Conservation (phyloP, 2,113 vertebrate species). For the Brachypodius melanocephalos region DNA sequence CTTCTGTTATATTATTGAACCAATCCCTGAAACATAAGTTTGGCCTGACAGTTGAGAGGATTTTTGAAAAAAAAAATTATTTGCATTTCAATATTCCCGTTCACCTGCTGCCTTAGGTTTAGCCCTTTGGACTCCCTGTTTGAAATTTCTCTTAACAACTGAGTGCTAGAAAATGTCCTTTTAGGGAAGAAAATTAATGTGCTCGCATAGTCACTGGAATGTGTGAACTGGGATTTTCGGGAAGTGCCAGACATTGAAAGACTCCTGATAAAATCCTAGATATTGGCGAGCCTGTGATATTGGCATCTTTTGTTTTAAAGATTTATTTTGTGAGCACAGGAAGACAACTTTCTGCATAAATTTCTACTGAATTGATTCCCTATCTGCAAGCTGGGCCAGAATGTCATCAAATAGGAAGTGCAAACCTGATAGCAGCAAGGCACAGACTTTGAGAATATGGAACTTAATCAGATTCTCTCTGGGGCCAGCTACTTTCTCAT, state of each 20-base stretch:
- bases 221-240: neutral
- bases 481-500: neutral
- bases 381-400: neutral
- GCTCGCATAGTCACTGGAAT: neutral
- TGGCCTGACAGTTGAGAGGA: neutral
- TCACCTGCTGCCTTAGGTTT: neutral
- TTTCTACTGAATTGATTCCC: neutral
- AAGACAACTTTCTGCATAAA: neutral
- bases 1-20: neutral
- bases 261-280: neutral
- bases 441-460: neutral
- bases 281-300: neutral
- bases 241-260: neutral
- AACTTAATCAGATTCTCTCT: neutral
- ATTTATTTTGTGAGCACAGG: neutral
- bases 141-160: neutral
- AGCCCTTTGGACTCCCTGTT: neutral
- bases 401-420: neutral
- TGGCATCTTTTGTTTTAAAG: neutral
- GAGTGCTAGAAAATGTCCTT: neutral
- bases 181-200: neutral
- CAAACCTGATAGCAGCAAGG: neutral
- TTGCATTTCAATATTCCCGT: neutral
- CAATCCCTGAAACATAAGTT: neutral
- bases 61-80: neutral